Conservation (phyloP, 2,888 invertebrate species). For the Taenaris catops region DNA sequence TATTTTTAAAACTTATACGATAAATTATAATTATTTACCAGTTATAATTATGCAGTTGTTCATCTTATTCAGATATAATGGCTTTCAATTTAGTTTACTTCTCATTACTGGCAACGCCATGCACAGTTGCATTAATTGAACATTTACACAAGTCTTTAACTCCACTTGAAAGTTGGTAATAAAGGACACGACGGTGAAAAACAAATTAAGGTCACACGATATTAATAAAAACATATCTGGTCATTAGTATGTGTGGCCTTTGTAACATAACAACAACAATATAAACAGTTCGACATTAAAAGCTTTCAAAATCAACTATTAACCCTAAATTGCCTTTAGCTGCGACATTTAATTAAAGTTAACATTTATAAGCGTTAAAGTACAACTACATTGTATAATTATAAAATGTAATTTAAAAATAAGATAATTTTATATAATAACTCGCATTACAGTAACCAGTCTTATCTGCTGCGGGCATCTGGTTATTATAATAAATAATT, state of each 20-base stretch:
- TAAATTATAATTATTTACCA: too few relatives aligned
- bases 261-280: neutral
- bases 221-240: conserved; percentile 1
- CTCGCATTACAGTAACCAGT: too few relatives aligned
- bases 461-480: too few relatives aligned
- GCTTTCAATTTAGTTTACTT: too few relatives aligned
- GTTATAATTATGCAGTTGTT: too few relatives aligned
- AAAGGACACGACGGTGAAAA: conserved; percentile 1
- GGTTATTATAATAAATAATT: too few relatives aligned
- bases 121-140: too few relatives aligned
- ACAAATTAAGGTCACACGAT: conserved; percentile 1
- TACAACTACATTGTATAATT: conserved; percentile 19
- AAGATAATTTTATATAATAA: too few relatives aligned
- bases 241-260: conserved; percentile 4
- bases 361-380: conserved; percentile 3
- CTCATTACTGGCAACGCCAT: too few relatives aligned
- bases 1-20: too few relatives aligned
- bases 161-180: conserved; percentile 1
- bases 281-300: conserved; percentile 8
- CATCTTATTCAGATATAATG: too few relatives aligned
- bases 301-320: conserved; percentile 5
- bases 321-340: conserved; percentile 5
- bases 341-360: conserved; percentile 7
- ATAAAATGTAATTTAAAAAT: neutral
- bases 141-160: too few relatives aligned